phyloP scores from a whole-genome alignment of 2,888 invertebrate genomes.

The Lutraria lutraria region DNA sequence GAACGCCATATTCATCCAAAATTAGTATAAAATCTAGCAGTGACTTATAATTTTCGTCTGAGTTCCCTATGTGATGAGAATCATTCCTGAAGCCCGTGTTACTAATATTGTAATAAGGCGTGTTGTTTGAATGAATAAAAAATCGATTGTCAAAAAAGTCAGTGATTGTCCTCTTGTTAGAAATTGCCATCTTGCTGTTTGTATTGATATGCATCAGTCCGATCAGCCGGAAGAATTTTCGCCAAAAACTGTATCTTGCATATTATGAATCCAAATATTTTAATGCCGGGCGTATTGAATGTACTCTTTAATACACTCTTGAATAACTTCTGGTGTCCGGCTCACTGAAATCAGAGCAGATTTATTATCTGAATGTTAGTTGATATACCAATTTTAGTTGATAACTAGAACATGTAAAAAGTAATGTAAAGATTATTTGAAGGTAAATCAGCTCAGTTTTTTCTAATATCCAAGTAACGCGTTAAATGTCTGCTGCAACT shows the following conservation, averaged over 20 bases:
- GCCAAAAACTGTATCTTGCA: not conserved
- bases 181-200: not conserved
- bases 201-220: not conserved
- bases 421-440: too few relatives aligned
- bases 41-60: not conserved
- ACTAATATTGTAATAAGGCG: not conserved
- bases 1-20: conserved; percentile 66
- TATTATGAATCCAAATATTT: not conserved
- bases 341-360: too few relatives aligned
- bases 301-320: too few relatives aligned
- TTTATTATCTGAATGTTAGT: too few relatives aligned
- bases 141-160: not conserved
- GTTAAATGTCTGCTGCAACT: too few relatives aligned
- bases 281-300: too few relatives aligned
- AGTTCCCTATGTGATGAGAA: not conserved
- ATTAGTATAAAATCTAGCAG: conserved; percentile 57
- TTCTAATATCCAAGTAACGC: too few relatives aligned
- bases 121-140: not conserved
- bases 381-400: too few relatives aligned
- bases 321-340: too few relatives aligned
- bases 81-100: not conserved
- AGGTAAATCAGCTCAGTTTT: too few relatives aligned
- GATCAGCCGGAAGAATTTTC: not conserved
- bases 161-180: not conserved
- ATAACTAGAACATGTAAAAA: too few relatives aligned